Percentiles rank a stretch among this genome's conserved stretches.
Evolutionary conservation across 1,140 invertebrate genomes (phyloP).

Genomic region (Diploscapter pachys): DNA sequence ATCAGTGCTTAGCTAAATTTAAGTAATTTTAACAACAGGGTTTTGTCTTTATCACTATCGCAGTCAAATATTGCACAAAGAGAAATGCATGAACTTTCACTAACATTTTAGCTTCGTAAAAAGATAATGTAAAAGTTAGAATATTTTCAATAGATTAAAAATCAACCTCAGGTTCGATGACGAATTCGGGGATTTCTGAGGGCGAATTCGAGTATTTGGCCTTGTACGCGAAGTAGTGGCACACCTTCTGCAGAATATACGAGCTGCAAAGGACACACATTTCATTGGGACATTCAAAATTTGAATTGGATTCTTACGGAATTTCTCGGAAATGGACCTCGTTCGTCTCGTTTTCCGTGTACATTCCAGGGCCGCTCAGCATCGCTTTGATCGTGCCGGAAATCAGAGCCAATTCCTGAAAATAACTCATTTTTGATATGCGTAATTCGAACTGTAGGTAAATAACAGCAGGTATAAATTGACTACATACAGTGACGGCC

Average conservation of each 20-base stretch:
- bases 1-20: too few relatives aligned
- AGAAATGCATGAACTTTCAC: too few relatives aligned
- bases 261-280: slow-evolving; percentile 70
- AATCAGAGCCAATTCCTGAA: slow-evolving; percentile 86
- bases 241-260: slow-evolving; percentile 96
- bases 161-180: slow-evolving; percentile 78
- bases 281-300: not conserved
- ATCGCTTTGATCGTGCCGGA: slow-evolving; percentile 98
- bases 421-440: not conserved
- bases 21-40: too few relatives aligned
- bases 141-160: not conserved
- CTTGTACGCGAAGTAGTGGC: slow-evolving; percentile 99
- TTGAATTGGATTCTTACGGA: slow-evolving; percentile 71
- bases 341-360: slow-evolving; percentile 97
- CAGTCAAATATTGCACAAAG: too few relatives aligned
- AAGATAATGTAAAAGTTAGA: not conserved
- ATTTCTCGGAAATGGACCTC: slow-evolving; percentile 99
- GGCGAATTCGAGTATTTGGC: slow-evolving; percentile 97
- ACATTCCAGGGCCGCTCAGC: slow-evolving; percentile 75
- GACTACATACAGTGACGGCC: too few relatives aligned
- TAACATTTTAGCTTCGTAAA: slow-evolving; percentile 63
- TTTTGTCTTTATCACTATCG: too few relatives aligned
- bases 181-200: slow-evolving; percentile 98
- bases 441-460: too few relatives aligned
- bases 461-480: too few relatives aligned